These are phyloP conservation scores for Lophius americanus DNA, from an alignment of 2,797 vertebrate species.

Conservation along the genomic window DNA sequence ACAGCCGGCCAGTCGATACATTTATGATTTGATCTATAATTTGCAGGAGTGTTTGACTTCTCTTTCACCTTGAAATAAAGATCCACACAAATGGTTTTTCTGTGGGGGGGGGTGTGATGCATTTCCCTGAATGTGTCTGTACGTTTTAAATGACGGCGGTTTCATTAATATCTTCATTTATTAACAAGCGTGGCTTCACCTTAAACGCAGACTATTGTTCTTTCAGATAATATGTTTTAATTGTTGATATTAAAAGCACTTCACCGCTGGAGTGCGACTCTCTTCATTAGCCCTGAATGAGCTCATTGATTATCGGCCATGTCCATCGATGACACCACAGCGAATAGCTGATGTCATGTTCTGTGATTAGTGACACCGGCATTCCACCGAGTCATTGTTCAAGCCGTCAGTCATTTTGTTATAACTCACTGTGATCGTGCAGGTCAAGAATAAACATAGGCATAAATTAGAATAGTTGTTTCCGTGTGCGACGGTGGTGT, in stretches of 20 bases:
- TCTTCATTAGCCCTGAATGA: constrained; percentile 77
- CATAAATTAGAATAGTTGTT: neutral
- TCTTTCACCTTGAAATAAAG: constrained; percentile 94
- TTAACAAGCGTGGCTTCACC: neutral
- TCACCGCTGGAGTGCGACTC: constrained; percentile 45
- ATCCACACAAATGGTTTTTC: constrained; percentile 58
- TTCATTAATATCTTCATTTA: neutral
- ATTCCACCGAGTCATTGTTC: constrained; percentile 36
- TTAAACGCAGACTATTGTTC: neutral
- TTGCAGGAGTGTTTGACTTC: constrained; percentile 88
- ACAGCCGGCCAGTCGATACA: constrained; percentile 84
- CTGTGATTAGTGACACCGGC: constrained; percentile 67
- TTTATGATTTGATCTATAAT: constrained; percentile 88
- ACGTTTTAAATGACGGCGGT: no score
- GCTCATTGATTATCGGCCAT: constrained; percentile 79
- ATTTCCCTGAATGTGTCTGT: neutral
- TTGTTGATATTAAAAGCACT: constrained; percentile 27
- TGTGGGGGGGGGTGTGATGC: constrained; percentile 12
- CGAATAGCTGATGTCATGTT: constrained; percentile 61
- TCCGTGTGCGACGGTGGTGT: no score
- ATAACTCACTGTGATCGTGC: neutral
- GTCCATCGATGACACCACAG: constrained; percentile 79
- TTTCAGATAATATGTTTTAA: constrained; percentile 14
- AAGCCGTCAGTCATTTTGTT: constrained; percentile 17
- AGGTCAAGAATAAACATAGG: neutral